Percentiles rank a stretch among this genome's conserved stretches.
Evolutionary conservation across 2,888 invertebrate genomes (phyloP).

Genomic region (Melolontha melolontha): DNA sequence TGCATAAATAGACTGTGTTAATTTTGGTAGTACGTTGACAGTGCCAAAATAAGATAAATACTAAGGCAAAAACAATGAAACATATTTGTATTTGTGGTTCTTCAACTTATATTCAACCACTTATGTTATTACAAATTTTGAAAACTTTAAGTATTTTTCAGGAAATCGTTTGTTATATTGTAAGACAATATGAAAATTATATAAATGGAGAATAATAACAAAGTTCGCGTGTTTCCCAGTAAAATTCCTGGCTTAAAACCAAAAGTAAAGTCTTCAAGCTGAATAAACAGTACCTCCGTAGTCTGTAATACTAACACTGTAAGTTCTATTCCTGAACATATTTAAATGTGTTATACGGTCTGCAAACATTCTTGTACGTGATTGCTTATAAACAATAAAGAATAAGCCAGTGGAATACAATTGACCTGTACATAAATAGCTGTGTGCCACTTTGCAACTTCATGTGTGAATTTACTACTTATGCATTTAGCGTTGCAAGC

Average conservation of each 20-base stretch:
- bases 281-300: slow-evolving; percentile 31
- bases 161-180: not conserved
- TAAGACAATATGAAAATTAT: too few species aligned
- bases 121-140: too few species aligned
- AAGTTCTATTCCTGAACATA: slow-evolving; percentile 42
- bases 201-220: slow-evolving; percentile 4
- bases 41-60: too few species aligned
- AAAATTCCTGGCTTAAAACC: slow-evolving; percentile 44
- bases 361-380: slow-evolving; percentile 43
- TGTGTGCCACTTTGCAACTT: slow-evolving; percentile 42
- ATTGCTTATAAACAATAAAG: slow-evolving; percentile 44
- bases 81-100: too few species aligned
- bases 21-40: too few species aligned
- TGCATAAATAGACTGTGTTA: too few species aligned
- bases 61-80: too few species aligned
- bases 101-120: too few species aligned
- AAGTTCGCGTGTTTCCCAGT: slow-evolving; percentile 21
- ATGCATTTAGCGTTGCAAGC: slow-evolving; percentile 29
- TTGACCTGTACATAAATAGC: slow-evolving; percentile 43
- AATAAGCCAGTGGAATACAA: slow-evolving; percentile 42
- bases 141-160: not conserved
- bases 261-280: slow-evolving; percentile 38
- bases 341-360: slow-evolving; percentile 46
- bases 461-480: slow-evolving; percentile 33
- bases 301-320: slow-evolving; percentile 44